Base-by-base conservation (phyloP, 2,113 vertebrate genomes). In the Aplodontia rufa region DNA sequence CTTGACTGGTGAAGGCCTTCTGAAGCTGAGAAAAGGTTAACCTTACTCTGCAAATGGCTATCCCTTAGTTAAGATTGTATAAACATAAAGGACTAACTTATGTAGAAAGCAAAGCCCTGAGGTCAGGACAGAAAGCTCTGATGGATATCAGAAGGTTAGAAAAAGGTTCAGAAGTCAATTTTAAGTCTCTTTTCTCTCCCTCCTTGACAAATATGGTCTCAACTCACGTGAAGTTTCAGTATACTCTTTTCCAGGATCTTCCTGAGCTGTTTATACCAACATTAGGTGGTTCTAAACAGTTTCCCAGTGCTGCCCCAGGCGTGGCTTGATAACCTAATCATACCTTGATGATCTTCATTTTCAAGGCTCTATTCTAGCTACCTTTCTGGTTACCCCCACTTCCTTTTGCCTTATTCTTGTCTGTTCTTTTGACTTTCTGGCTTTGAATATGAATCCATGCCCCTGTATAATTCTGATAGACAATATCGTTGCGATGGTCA, bases 131-230 rank as follows among this genome's bases (percentile, higher is more conserved):
- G 72, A 60, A 45, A 85, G 83, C 85, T 95, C 35, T 81, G 64
- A 69, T 58, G 64, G 32, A 75, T 40, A 72, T 84, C 45, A 81
- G 13, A 49, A 93, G 60, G 53, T 81, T 37, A 76, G 58, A 93
- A 75, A 91, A 88, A 95, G 45, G 4, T 92, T 40, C 37, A 83
- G 69, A 93, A 68, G 47, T 93, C 64, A 88, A 66, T 81, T 88
- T 4, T 30, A 66, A 87, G 76, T 45, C 30, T 87, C 47, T 71
- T 5, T 19, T 14, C 64, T 69, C 13, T 13, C 20, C 6, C 22
- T 53, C 9, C n/a, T 71, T 32, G 76, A 42, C 26, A 91, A 94
- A 60, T 90, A 28, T 84, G 8, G 24, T 76, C 42, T 93, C 51
- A 87, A 78, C 47, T 22, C 35, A 45, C 30, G 8, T 66, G 19